Evolutionary conservation across 2,797 vertebrate species (phyloP).

Genomic region (Argyrosomus regius): DNA sequence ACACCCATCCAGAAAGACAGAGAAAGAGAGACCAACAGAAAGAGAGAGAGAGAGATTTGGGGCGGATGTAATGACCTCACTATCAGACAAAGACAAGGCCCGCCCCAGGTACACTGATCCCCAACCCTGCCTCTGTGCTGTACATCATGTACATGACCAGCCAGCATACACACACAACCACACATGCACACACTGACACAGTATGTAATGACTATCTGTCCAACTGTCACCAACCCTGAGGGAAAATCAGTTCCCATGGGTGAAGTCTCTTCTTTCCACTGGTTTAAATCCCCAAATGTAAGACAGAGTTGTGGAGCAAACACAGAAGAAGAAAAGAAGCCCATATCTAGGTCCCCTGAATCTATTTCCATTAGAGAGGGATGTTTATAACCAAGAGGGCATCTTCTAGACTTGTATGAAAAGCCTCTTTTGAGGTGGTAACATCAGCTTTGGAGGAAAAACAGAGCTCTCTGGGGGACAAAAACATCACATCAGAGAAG

Average conservation of each 20-base stretch:
- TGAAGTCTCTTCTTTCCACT: conserved; percentile 12
- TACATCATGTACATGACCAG: conserved; percentile 42
- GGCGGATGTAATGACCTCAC: conserved; percentile 43
- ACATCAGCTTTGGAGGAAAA: conserved; percentile 11
- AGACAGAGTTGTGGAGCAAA: conserved; percentile 25
- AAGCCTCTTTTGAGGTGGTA: conserved; percentile 16
- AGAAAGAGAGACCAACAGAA: background rate
- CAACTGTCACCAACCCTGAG: conserved; percentile 11
- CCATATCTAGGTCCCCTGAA: conserved; percentile 1
- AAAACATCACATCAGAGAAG: conserved; percentile 11
- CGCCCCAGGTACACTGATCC: conserved; percentile 44
- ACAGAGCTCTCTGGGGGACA: background rate
- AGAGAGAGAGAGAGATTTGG: conserved; percentile 30
- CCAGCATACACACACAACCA: background rate
- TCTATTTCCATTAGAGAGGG: background rate
- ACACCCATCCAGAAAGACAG: background rate
- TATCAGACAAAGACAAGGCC: conserved; percentile 43
- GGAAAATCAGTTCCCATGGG: conserved; percentile 37
- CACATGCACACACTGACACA: background rate
- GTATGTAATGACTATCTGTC: conserved; percentile 9
- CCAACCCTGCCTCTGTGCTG: conserved; percentile 10
- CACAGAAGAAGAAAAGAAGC: conserved; percentile 4
- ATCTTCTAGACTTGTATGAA: conserved; percentile 21
- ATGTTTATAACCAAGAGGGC: conserved; percentile 5
- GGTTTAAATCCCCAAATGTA: conserved; percentile 24